Base-by-base conservation (phyloP, 2,113 vertebrate genomes). In the Macrotus californicus region DNA sequence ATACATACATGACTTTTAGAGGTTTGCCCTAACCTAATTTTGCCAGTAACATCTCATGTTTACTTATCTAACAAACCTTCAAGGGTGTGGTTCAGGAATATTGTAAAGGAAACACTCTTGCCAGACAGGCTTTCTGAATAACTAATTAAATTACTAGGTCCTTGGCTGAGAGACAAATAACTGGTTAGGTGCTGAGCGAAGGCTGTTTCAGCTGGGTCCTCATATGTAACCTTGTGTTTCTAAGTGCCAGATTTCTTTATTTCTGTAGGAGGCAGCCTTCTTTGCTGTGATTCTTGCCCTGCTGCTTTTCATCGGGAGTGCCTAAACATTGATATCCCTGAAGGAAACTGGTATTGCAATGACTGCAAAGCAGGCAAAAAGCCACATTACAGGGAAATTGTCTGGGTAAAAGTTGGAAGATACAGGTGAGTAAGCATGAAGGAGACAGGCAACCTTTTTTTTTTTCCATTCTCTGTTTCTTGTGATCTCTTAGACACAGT, bases 341-440 rank as follows among this genome's bases (percentile, higher is more conserved):
- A 99, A 98, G 99, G 99, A 96, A 99, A 99, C 98, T 99, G 99
- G 99, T 99, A 98, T 98, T 99, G 99, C 98, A 99, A 99, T 70
- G 99, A 99, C 97, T 99, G 99, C 97, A 99, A 99, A 94, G 99
- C 99, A 22, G 99, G 99, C 96, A 99, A 99, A 98, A 99, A 99
- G 82, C 99, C 99, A 22, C 99, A 99, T 97, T 99, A 99, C 97
- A 99, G 99, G 97, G 99, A 99, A 97, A 99, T 99, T 93, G 99
- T 99, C 67, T 99, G 99, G 99, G 99, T 99, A 87, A 99, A 99
- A 98, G 99, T 99, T 29, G 99, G 99, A 8, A 98, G 99, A 48
- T 99, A 99, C 98, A 99, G 99, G 99, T 99, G 97, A 98, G 98
- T 98, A 72, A 96, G 89, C 52, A 43, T 95, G 87, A 85, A 94